These are phyloP conservation scores for Pelodytes ibericus DNA, from an alignment of 2,797 vertebrate genomes.

Conservation along the genomic window DNA sequence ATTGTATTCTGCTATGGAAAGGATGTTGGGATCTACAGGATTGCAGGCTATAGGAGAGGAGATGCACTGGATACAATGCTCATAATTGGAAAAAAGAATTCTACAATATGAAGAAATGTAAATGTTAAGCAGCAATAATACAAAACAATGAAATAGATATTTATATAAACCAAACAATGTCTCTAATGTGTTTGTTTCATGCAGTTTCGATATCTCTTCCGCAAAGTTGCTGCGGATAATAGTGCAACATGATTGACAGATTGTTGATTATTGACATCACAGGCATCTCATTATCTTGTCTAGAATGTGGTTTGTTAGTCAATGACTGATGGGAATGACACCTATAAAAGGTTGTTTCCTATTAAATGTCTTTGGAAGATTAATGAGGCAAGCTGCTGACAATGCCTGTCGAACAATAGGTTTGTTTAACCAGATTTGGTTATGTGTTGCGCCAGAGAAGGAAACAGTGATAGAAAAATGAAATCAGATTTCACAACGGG, in stretches of 20 bases:
- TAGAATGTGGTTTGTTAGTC: constrained; percentile 35
- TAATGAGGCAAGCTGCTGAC: constrained; percentile 22
- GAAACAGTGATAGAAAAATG: neutral
- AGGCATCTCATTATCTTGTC: constrained; percentile 47
- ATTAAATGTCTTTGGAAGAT: constrained; percentile 34
- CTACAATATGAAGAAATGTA: no score
- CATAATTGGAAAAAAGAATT: no score
- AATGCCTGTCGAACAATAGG: constrained; percentile 13
- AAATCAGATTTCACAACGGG: no score
- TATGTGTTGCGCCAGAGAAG: neutral
- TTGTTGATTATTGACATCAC: constrained; percentile 39
- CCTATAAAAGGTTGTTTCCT: constrained; percentile 34
- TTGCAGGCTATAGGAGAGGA: no score
- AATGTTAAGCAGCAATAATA: no score
- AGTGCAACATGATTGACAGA: constrained; percentile 31
- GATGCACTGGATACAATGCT: no score
- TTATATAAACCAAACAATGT: neutral
- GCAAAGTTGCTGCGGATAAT: constrained; percentile 10
- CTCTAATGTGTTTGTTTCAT: neutral
- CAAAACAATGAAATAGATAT: neutral
- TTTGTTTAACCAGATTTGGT: constrained; percentile 2
- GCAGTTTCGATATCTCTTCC: neutral
- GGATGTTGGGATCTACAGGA: no score
- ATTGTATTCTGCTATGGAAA: no score
- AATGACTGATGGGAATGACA: constrained; percentile 37